A percentile compares a stretch with the other conserved stretches of the same genome.
Conservation (phyloP, 2,888 invertebrate species). For the Lasioglossum oenotherae region DNA sequence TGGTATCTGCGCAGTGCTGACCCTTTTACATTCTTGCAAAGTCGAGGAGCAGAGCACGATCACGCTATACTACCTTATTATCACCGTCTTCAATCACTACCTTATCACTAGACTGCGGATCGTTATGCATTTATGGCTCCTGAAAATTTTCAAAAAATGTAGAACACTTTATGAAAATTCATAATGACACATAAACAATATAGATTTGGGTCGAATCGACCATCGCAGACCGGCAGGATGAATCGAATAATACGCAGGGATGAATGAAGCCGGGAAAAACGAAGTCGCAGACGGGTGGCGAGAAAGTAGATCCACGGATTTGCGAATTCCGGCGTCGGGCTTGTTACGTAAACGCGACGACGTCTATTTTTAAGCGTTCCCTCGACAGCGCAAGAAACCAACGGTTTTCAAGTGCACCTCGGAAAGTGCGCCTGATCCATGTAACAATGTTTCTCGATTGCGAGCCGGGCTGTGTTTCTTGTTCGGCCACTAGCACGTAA, state of each 20-base stretch:
- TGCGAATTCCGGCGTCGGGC: slow-evolving; percentile 10
- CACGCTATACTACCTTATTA: not conserved
- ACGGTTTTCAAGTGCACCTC: not conserved
- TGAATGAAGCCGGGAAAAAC: not conserved
- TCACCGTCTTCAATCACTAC: not conserved
- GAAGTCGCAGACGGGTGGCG: not conserved
- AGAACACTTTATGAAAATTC: no score
- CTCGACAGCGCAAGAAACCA: slow-evolving; percentile 1
- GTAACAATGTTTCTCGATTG: slow-evolving; percentile 9
- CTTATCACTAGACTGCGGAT: no score
- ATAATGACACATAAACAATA: no score
- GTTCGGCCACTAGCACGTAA: not conserved
- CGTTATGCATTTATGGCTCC: no score
- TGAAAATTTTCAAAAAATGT: no score
- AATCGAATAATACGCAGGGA: not conserved
- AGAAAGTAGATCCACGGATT: not conserved
- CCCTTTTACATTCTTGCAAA: not conserved
- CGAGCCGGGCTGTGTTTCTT: not conserved
- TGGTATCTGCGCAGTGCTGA: not conserved
- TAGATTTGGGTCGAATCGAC: not conserved
- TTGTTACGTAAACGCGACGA: slow-evolving; percentile 25
- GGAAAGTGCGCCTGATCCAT: not conserved
- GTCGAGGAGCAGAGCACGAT: not conserved
- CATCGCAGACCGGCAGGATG: not conserved
- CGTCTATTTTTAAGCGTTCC: slow-evolving; percentile 36